A percentile compares a stretch with the other conserved stretches of the same genome.
These are phyloP conservation scores for Leucophenga montana DNA, from an alignment of 2,888 invertebrate species.

Conservation along the genomic window DNA sequence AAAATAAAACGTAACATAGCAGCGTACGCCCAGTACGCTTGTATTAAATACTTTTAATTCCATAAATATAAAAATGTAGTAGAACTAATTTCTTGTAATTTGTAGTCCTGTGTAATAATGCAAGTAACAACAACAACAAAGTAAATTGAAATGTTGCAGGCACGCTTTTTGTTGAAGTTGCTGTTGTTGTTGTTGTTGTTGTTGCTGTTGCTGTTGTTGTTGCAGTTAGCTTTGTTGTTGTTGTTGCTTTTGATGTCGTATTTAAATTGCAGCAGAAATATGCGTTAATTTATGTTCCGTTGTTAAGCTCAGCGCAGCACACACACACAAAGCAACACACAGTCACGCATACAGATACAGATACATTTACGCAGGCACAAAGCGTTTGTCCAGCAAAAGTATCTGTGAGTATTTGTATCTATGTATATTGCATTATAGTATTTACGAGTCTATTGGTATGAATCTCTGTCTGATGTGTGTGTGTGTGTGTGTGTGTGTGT, in stretches of 20 bases:
- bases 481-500: not conserved
- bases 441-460: not conserved
- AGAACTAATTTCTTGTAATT: too few species aligned
- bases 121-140: conserved; percentile 45
- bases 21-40: too few species aligned
- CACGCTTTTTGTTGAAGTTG: not conserved
- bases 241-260: conserved; percentile 43
- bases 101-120: not conserved
- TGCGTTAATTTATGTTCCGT: conserved; percentile 27
- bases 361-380: not conserved
- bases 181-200: conserved; percentile 1
- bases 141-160: conserved; percentile 56
- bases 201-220: not conserved
- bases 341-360: not conserved
- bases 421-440: not conserved
- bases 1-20: too few species aligned
- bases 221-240: conserved; percentile 21
- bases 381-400: not conserved
- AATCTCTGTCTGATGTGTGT: not conserved
- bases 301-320: conserved; percentile 19
- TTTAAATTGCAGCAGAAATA: conserved; percentile 38
- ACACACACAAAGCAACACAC: conserved; percentile 5
- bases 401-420: not conserved
- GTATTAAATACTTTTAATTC: too few species aligned
- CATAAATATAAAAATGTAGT: too few species aligned